phyloP scores from a whole-genome alignment of 2,113 vertebrate genomes.

The Colaptes auratus region DNA sequence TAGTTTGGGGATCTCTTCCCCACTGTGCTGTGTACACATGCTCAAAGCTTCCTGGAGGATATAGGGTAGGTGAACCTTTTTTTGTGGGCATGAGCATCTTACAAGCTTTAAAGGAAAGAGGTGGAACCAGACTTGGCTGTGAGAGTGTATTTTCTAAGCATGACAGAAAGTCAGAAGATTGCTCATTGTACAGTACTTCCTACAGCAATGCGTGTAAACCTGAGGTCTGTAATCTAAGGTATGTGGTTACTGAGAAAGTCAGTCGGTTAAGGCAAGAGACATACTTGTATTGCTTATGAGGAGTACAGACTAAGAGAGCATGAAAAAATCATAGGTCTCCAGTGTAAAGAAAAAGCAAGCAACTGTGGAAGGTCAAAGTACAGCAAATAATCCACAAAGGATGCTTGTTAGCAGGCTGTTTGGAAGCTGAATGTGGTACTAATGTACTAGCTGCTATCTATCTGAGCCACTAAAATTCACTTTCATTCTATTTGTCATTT shows the following conservation, averaged over 20 bases:
- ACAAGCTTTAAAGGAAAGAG: background rate
- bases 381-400: conserved; percentile 2
- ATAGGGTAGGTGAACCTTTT: background rate
- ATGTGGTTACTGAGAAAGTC: conserved; percentile 27
- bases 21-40: background rate
- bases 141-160: background rate
- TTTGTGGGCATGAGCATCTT: background rate
- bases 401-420: background rate
- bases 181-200: background rate
- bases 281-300: background rate
- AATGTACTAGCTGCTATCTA: background rate
- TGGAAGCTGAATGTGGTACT: background rate
- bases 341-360: background rate
- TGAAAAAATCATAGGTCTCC: background rate
- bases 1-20: background rate
- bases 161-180: background rate
- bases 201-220: background rate
- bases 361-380: background rate
- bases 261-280: background rate
- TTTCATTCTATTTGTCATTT: background rate
- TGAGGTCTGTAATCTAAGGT: conserved; percentile 1
- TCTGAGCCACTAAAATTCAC: conserved; percentile 9
- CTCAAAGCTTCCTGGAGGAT: background rate
- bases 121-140: background rate
- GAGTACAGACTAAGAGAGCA: background rate